Base-by-base conservation (phyloP, 2,113 vertebrate genomes). In the Zapornia atra region DNA sequence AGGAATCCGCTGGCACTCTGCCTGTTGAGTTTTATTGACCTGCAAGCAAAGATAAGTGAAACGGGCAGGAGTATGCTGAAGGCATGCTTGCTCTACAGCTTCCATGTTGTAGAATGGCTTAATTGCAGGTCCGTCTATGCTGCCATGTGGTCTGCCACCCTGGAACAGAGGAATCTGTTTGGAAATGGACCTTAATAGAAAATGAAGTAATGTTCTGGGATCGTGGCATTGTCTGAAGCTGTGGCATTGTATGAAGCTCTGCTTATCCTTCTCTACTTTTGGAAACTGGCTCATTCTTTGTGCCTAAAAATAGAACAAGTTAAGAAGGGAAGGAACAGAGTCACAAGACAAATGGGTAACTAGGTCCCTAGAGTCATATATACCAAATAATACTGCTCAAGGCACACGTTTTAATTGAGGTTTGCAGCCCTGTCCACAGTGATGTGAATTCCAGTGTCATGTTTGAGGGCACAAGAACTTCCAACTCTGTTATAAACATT, bases 221-320 rank as follows among this genome's bases (percentile, higher is more conserved):
- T 59, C 1, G 10, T 72, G 86, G 88, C 65, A 86, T 96, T 96
- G 96, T 46, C 44, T 46, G 44, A 46, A 46, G 42, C 42, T 48
- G 13, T 72, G 86, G 88, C 65, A 89, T 96, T 96, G 96, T 95
- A 88, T 96, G 91, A 89, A 83, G 73, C 88, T 79, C 26, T 79
- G 54, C 77, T 92, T 84, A 79, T 81, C 80, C 86, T 92, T 92
- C 80, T 92, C 91, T 57, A 11, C 83, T 92, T 95, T 92, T 85
- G 92, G 96, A 93, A 96, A 89, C 70, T 66, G 73, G 40, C 73
- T 96, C 50, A 51, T 97, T 97, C 83, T 96, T 96, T 57, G 8
- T 44, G 48, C 65, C 73, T 96, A 91, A 96, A 94, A 96, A 96
- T 94, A 96, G 88, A 92, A 46, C 64, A 25, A 46, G 48, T 89